Percentiles rank a stretch among this genome's conserved stretches.
Evolutionary conservation across 1,140 invertebrate species (phyloP).

Genomic region (Pogonomyrmex barbatus): DNA sequence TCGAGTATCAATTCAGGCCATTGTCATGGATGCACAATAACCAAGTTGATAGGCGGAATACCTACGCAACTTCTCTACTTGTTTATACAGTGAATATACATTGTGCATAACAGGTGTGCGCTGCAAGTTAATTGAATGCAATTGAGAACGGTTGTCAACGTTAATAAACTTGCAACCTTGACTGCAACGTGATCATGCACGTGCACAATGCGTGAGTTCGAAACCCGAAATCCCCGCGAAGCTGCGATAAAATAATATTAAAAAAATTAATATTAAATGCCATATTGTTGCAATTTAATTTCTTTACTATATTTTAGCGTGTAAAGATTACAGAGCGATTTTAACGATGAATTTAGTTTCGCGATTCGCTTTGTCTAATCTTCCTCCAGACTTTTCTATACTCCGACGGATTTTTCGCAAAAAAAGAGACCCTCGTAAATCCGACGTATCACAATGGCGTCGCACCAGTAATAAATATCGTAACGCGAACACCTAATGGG

Average conservation of each 20-base stretch:
- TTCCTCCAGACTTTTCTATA: neutral
- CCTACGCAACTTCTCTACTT: neutral
- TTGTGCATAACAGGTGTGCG: neutral
- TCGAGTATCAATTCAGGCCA: slow-evolving; percentile 13
- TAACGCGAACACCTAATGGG: slow-evolving; percentile 73
- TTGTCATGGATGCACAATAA: slow-evolving; percentile 21
- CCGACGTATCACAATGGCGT: slow-evolving; percentile 72
- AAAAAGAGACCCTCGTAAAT: slow-evolving; percentile 67
- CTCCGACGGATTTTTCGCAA: slow-evolving; percentile 56
- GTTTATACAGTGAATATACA: slow-evolving; percentile 40
- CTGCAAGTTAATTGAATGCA: slow-evolving; percentile 55
- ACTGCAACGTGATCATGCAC: neutral
- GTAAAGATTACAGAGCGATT: neutral
- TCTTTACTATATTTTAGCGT: neutral
- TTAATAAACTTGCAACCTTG: slow-evolving; percentile 5
- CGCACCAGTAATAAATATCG: slow-evolving; percentile 77
- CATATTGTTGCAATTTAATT: neutral
- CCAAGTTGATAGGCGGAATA: neutral
- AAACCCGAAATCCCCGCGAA: too few relatives aligned
- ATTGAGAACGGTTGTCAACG: slow-evolving; percentile 1
- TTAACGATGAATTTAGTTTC: slow-evolving; percentile 18
- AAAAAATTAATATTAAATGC: neutral
- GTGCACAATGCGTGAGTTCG: neutral
- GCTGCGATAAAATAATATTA: slow-evolving; percentile 9
- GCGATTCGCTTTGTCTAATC: neutral